Evolutionary conservation across 1,140 invertebrate genomes (phyloP), one percentile per base, ranked within the genome.

Genomic region (Radopholus similis): DNA sequence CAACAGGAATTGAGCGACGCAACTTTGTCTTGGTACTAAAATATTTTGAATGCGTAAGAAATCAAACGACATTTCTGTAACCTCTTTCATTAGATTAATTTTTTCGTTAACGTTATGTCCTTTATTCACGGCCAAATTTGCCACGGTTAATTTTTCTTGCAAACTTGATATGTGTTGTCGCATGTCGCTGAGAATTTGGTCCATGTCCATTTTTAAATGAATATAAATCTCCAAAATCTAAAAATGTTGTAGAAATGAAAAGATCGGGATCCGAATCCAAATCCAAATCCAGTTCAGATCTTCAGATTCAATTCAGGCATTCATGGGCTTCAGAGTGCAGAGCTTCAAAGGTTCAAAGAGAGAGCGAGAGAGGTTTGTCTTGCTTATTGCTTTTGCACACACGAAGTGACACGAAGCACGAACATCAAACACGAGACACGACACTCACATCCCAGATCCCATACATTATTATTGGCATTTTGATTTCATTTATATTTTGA

Each of bases 21-120:
- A 9, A 70, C 64, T 49, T 70, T 72, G 15, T 70, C 68, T 49
- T 70, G 68, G 28, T 70, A 70, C 68, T 70, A 23, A 71, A 70
- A 70, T n/a, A 42, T 42, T n/a, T 23, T 34, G 6, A 18, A 72
- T 47, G n/a, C 15, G 0, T 35, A 35, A 42, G 34, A 4, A 65
- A 64, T 28, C 42, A 56, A 18, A 38, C 15, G 26, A 49, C 26
- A 15, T 37, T 32, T 40, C 23, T 40, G 18, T 40, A 37, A 70
- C 68, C 56, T 70, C 69, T 15, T 71, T 70, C 71, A 72, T 72
- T 21, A 73, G 60, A 4, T 40, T 53, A 30, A 70, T 70, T 21
- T 66, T 72, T 37, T 70, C 68, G 32, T 74, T 70, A 8, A 70
- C 64, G 2, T 32, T 73, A 32, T 70, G 68, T 11, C 71, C 54